phyloP scores from a whole-genome alignment of 2,888 invertebrate species.

The Aphodius sticticus region DNA sequence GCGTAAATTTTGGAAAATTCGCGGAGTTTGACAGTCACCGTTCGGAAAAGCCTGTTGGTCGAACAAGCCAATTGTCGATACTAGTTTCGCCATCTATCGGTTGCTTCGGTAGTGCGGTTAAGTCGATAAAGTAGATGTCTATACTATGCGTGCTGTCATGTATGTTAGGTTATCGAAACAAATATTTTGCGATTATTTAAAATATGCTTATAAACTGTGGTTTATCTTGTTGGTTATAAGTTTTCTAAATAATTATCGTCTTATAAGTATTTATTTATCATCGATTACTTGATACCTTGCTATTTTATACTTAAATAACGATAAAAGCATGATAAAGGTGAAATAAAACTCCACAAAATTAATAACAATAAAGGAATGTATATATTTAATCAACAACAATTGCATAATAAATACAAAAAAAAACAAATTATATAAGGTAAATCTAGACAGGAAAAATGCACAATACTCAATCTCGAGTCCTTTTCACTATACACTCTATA shows the following conservation, averaged over 20 bases:
- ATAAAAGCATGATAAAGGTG: neutral
- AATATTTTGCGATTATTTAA: no score
- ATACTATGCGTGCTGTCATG: no score
- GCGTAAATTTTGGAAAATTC: neutral
- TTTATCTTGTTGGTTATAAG: no score
- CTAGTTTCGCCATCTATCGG: neutral
- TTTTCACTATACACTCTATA: neutral
- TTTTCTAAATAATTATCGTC: no score
- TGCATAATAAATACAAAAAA: neutral
- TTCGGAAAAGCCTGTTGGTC: neutral
- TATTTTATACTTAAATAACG: no score
- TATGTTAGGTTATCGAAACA: no score
- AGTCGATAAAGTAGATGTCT: neutral
- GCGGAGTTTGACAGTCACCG: neutral
- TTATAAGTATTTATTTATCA: no score
- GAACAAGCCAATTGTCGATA: neutral
- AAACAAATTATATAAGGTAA: neutral
- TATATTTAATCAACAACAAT: neutral
- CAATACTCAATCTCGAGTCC: neutral
- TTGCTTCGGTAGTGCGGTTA: neutral
- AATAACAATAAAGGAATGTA: neutral
- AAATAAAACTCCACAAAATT: neutral
- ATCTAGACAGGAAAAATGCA: neutral
- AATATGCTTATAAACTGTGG: no score
- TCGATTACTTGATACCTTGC: no score